Base-by-base conservation (phyloP, 2,797 vertebrate genomes). In the Synanceia verrucosa region DNA sequence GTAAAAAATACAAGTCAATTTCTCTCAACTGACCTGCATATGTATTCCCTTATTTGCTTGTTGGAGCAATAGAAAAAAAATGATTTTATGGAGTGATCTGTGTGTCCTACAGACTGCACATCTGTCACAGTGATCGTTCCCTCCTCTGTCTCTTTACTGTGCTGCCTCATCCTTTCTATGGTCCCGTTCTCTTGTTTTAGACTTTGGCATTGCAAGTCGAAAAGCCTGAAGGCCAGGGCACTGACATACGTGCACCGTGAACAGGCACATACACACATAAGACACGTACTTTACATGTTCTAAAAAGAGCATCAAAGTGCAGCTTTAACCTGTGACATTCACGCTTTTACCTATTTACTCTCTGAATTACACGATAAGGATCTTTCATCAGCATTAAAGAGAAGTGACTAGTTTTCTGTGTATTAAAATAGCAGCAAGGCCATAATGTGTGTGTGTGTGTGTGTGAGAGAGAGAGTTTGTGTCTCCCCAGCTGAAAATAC, bases 401-500 rank as follows among this genome's bases (percentile, higher is more conserved):
- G 21, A 6, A n/a, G 8, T 39, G 9, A 74, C 63, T 26, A n/a
- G 52, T 76, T 76, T 48, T 39, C 16, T 53, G 16, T 47, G 44
- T 79, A 50, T 69, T 37, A 34, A 48, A 46, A 69, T 33, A 31
- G 24, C 4, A 0, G 9, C 2, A 2, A 11, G 21, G n/a, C 10
- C 24, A 28, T 2, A 18, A n/a, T 66, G 34, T 19, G 53, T 52
- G 43, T 41, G 52, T 9, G 52, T 12, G 50, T 21, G 51, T 6
- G 51, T 14, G 52, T 10, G 48, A 5, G 48, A 9, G 53, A 24
- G 21, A 13, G 31, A 11, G 76, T 65, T 31, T 75, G 72, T 65
- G 82, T 73, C 69, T 73, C 73, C 58, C 61, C 28, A 24, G 61
- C 81, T 66, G 60, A 85, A 86, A 87, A 77, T 85, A 65, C 87